phyloP scores from a whole-genome alignment of 2,797 vertebrate species.

The Eulemur mongoz region DNA sequence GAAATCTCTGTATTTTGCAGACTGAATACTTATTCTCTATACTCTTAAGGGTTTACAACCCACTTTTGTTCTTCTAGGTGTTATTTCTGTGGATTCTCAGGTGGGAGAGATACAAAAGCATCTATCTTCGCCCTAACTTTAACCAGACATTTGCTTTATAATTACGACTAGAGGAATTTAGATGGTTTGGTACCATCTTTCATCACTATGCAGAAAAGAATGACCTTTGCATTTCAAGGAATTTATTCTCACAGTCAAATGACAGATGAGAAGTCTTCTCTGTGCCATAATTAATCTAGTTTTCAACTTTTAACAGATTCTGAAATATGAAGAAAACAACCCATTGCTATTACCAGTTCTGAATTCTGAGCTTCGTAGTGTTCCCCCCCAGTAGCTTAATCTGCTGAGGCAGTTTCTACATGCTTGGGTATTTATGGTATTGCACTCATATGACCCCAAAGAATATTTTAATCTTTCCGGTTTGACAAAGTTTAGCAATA shows the following conservation, averaged over 20 bases:
- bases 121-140: neutral
- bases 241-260: neutral
- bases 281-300: neutral
- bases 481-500: conserved; percentile 48
- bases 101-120: neutral
- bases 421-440: neutral
- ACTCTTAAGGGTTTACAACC: neutral
- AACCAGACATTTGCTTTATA: neutral
- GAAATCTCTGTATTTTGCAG: neutral
- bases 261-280: neutral
- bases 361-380: neutral
- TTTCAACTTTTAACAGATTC: conserved; percentile 7
- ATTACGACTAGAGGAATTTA: neutral
- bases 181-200: neutral
- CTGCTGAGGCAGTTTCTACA: neutral
- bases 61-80: neutral
- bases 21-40: neutral
- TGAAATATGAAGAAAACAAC: neutral
- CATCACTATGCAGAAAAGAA: neutral
- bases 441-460: neutral
- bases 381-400: neutral
- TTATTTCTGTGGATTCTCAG: neutral
- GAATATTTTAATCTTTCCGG: neutral
- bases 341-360: neutral
- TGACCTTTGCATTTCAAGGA: neutral